phyloP scores from a whole-genome alignment of 2,113 vertebrate species.

The Antennarius striatus region DNA sequence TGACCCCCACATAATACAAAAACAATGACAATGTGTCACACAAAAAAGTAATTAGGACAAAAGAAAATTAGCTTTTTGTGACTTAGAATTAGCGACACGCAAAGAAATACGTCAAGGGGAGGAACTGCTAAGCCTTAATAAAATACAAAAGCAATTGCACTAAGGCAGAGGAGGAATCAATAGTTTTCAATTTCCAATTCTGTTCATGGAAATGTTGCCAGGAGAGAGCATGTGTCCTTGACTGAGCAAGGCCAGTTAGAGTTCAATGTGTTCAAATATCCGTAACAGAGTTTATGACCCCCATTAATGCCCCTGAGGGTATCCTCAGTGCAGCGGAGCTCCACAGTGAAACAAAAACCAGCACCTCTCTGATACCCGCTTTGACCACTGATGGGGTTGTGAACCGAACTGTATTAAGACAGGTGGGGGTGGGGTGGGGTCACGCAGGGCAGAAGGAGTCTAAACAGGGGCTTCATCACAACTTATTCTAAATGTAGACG shows the following conservation, averaged over 20 bases:
- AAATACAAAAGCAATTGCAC: conserved; percentile 51
- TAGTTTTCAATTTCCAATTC: conserved; percentile 61
- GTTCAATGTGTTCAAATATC: conserved; percentile 75
- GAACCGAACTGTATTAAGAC: too few species aligned
- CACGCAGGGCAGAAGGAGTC: too few species aligned
- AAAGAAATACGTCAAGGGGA: not conserved
- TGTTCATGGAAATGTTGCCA: conserved; percentile 54
- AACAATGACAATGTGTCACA: not conserved
- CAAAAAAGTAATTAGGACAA: not conserved
- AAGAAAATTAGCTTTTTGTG: not conserved
- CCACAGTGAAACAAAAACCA: conserved; percentile 40
- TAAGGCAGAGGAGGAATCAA: conserved; percentile 61
- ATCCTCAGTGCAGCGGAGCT: conserved; percentile 38
- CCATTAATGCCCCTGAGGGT: conserved; percentile 60
- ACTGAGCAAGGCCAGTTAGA: conserved; percentile 67
- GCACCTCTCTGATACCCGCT: conserved; percentile 35
- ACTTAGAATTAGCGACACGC: not conserved
- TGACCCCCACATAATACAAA: not conserved
- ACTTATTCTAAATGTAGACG: too few species aligned
- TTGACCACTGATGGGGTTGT: conserved; percentile 40
- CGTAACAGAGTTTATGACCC: conserved; percentile 71
- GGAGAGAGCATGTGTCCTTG: conserved; percentile 59
- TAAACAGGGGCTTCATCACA: too few species aligned
- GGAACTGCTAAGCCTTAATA: conserved; percentile 27
- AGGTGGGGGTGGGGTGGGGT: too few species aligned